Evolutionary conservation across 1,140 invertebrate genomes (phyloP).

Genomic region (Monomorium pharaonis): DNA sequence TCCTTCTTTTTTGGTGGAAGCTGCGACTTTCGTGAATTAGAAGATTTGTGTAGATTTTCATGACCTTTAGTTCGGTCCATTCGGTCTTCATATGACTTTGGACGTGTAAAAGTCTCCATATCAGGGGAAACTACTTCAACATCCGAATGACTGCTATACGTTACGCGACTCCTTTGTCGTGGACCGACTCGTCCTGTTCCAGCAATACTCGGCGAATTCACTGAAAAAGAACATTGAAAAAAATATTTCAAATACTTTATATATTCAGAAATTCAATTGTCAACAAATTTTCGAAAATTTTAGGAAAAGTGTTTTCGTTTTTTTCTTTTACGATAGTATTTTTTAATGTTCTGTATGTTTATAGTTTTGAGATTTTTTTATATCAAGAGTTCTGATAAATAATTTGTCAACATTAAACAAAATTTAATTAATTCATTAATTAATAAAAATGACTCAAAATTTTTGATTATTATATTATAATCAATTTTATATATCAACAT

Average conservation of each 20-base stretch:
- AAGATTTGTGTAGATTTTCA: constrained; percentile 66
- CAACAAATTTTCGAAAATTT: neutral
- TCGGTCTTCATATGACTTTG: constrained; percentile 79
- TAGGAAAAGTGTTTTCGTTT: too few species aligned
- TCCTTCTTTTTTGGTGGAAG: constrained; percentile 73
- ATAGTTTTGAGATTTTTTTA: too few species aligned
- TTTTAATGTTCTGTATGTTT: too few species aligned
- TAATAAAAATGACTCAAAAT: too few species aligned
- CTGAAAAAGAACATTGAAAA: constrained; percentile 71
- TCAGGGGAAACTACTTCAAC: constrained; percentile 70
- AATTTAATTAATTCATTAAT: too few species aligned
- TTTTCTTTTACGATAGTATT: too few species aligned
- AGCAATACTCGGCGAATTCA: constrained; percentile 81
- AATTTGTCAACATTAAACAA: too few species aligned
- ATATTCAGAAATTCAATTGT: neutral
- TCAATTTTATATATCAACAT: too few species aligned
- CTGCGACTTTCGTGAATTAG: constrained; percentile 74
- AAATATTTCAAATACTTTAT: neutral
- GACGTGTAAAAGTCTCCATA: constrained; percentile 61
- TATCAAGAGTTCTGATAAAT: too few species aligned
- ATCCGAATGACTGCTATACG: constrained; percentile 82
- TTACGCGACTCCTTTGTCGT: constrained; percentile 80
- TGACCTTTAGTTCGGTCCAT: constrained; percentile 73
- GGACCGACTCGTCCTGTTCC: constrained; percentile 84
- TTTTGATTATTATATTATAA: too few species aligned